Conservation (phyloP, 2,113 vertebrate genomes). For the Dasypus novemcinctus region DNA sequence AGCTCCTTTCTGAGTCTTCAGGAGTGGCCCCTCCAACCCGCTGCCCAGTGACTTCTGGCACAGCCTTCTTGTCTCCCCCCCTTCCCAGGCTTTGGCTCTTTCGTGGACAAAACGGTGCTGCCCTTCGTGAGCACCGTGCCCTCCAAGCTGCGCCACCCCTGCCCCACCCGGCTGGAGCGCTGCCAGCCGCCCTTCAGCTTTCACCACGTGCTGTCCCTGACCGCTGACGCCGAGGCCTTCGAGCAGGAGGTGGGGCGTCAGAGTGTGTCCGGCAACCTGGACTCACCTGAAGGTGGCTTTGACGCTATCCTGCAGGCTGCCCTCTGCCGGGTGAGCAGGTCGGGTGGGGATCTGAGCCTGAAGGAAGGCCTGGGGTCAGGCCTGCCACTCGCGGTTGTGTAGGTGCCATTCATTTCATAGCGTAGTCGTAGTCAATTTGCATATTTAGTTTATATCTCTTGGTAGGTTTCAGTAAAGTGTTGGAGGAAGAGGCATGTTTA, state of each 20-base stretch:
- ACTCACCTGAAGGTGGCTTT: conserved; percentile 86
- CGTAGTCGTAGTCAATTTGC: not conserved
- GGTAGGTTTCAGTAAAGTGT: not conserved
- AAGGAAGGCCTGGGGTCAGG: not conserved
- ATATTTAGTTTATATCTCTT: not conserved
- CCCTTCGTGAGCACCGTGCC: conserved; percentile 85
- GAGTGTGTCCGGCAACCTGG: conserved; percentile 87
- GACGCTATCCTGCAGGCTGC: conserved; percentile 89
- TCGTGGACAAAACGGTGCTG: conserved; percentile 88
- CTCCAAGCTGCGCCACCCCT: conserved; percentile 80
- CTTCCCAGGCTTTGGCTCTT: conserved; percentile 87
- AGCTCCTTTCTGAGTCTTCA: not conserved
- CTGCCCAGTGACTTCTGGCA: not conserved
- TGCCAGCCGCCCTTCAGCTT: conserved; percentile 87
- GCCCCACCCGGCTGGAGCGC: conserved; percentile 75
- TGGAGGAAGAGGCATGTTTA: not conserved
- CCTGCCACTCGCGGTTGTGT: not conserved
- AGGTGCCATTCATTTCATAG: not conserved
- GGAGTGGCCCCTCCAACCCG: not conserved
- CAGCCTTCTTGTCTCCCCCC: not conserved
- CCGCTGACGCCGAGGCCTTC: conserved; percentile 77
- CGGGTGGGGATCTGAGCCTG: not conserved
- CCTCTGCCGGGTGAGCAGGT: conserved; percentile 82
- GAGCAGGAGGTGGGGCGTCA: conserved; percentile 82
- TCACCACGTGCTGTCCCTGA: conserved; percentile 84